Conservation (phyloP, 2,888 invertebrate genomes). For the Cephus spinipes region DNA sequence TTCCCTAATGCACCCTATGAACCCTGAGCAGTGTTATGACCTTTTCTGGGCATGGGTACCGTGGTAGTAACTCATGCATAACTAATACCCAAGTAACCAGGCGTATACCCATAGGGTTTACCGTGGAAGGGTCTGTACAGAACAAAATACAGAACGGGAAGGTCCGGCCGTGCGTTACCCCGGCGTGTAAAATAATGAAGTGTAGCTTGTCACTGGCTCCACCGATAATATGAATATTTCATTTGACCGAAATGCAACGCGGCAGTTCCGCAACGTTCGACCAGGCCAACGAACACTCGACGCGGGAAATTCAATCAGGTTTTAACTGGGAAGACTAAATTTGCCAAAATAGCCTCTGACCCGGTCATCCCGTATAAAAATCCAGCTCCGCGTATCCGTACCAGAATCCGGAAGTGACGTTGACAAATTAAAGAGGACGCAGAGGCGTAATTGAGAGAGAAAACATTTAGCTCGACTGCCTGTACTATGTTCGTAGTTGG, state of each 20-base stretch:
- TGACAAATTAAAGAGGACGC: not conserved
- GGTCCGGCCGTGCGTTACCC: not conserved
- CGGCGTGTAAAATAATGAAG: slow-evolving; percentile 49
- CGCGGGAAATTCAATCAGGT: slow-evolving; percentile 36
- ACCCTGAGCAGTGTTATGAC: slow-evolving; percentile 9
- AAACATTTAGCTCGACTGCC: not conserved
- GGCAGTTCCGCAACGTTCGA: slow-evolving; percentile 2
- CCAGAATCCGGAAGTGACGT: not conserved
- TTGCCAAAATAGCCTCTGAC: slow-evolving; percentile 28
- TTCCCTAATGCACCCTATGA: slow-evolving; percentile 43
- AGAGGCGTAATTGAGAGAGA: not conserved
- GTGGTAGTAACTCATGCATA: slow-evolving; percentile 1
- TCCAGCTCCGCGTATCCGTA: not conserved
- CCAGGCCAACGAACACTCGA: slow-evolving; percentile 23
- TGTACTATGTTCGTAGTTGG: not conserved
- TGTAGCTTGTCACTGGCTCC: slow-evolving; percentile 37
- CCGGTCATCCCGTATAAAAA: not conserved
- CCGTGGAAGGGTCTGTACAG: not conserved
- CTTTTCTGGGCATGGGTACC: not conserved
- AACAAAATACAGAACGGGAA: not conserved
- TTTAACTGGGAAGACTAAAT: slow-evolving; percentile 34
- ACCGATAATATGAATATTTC: slow-evolving; percentile 52
- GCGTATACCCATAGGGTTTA: not conserved
- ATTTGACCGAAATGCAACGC: slow-evolving; percentile 42
- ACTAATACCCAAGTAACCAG: not conserved